A percentile compares a stretch with the other conserved stretches of the same genome.
Evolutionary conservation across 2,888 invertebrate species (phyloP).

Genomic region (Bhutanitis thaidina): DNA sequence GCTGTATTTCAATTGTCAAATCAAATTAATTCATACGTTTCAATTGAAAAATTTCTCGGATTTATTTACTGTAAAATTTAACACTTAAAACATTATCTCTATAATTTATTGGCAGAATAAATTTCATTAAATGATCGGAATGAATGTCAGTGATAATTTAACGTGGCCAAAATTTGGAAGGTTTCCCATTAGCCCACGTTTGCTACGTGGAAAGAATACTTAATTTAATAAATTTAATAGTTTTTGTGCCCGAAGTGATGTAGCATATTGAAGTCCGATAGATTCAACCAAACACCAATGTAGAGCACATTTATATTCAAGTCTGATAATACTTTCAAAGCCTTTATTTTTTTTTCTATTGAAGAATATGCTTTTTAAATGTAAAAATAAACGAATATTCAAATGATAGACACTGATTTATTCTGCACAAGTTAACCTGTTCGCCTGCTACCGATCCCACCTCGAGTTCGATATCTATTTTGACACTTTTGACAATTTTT

Average conservation of each 20-base stretch:
- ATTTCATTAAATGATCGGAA: conserved; percentile 37
- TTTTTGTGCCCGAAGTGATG: conserved; percentile 1
- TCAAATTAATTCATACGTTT: conserved; percentile 7
- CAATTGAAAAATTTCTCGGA: conserved; percentile 19
- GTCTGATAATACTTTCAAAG: no score
- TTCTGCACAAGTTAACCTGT: no score
- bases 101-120: conserved; percentile 43
- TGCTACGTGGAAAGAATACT: conserved; percentile 16
- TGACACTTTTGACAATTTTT: no score
- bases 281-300: neutral
- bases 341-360: no score
- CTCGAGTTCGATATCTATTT: no score
- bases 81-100: conserved; percentile 37
- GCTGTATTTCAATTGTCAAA: conserved; percentile 1
- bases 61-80: conserved; percentile 38
- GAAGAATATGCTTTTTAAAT: no score
- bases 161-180: conserved; percentile 19
- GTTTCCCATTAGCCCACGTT: conserved; percentile 17
- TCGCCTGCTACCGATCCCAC: no score
- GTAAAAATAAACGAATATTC: no score
- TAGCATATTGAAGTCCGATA: neutral
- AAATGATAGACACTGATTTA: no score
- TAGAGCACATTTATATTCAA: no score
- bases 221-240: conserved; percentile 20
- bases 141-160: conserved; percentile 22